phyloP scores from a whole-genome alignment of 2,113 vertebrate genomes.

The Gymnogyps californianus region DNA sequence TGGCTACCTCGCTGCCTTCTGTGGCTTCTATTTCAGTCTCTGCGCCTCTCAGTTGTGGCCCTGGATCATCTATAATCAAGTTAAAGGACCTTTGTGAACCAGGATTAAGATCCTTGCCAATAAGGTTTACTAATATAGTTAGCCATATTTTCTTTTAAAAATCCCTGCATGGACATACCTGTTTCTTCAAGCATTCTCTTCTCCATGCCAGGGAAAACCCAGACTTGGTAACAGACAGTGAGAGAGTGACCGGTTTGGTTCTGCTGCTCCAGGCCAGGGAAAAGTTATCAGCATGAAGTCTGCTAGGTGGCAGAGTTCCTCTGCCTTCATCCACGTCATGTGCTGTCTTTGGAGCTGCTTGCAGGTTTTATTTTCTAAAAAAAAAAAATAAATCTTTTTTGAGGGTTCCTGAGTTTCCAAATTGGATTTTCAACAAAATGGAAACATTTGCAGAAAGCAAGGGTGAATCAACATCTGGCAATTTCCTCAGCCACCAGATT shows the following conservation, averaged over 20 bases:
- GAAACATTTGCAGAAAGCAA: background rate
- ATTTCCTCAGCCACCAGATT: background rate
- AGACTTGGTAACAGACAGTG: background rate
- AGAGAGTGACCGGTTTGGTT: accelerated
- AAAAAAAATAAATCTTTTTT: background rate
- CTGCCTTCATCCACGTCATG: background rate
- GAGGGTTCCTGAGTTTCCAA: background rate
- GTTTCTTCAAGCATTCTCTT: background rate
- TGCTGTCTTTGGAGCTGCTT: background rate
- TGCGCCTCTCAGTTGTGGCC: background rate
- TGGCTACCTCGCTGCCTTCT: background rate
- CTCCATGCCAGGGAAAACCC: background rate
- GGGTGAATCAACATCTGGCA: background rate
- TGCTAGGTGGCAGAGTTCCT: background rate
- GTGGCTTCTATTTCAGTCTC: background rate
- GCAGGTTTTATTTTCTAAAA: background rate
- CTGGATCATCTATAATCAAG: background rate
- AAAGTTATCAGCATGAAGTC: background rate
- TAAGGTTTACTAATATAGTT: background rate
- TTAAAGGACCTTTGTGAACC: background rate
- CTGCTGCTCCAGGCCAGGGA: background rate
- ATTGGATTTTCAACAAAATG: background rate
- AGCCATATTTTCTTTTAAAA: background rate
- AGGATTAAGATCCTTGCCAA: background rate
- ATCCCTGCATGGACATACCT: background rate